Base-by-base conservation (phyloP, 2,797 vertebrate species). In the Anableps anableps region DNA sequence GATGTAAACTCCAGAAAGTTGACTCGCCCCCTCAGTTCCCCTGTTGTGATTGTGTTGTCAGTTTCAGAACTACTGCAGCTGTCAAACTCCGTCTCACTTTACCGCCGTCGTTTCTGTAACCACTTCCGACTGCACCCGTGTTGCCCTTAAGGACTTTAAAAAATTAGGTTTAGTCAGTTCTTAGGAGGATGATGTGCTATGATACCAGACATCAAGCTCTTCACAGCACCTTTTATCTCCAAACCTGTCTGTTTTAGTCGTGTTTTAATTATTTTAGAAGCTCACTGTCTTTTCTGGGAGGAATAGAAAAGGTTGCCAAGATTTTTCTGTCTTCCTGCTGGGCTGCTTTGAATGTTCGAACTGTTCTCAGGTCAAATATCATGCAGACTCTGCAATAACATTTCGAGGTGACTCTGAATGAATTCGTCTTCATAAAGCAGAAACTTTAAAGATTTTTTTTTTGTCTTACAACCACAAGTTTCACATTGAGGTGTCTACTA, bases 251-350 rank as follows among this genome's bases (percentile, higher is more conserved):
- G 81, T 86, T 88, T 85, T 76, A 66, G 80, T 79, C 80, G 90
- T 80, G 81, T 88, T 94, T 94, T 94, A 94, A 95, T 96, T 94
- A 87, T 76, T 75, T 79, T 76, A 71, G n/a, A 82, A 83, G 66
- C 78, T 85, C 75, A 0, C 64, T 4, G 17, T 36, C 62, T 64
- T 64, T 64, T 34, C 62, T 68, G 36, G 23, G 36, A 26, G 64
- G 36, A 26, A 68, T 2, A 68, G 23, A 41, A 81, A 78, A 80
- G 47, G 29, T 80, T 91, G 83, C 90, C 88, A 91, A 85, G 71
- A 48, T 76, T 48, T 78, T 38, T 29, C 76, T 41, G 36, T 82
- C 83, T 83, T 78, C 72, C 86, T 86, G 75, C 85, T 34, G 79
- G 66, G 77, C 60, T 75, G 80, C 80, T 89, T 75, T 66, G 81